A percentile compares a stretch with the other conserved stretches of the same genome.
Conservation (phyloP, 2,888 invertebrate genomes). For the Encarsia formosa region DNA sequence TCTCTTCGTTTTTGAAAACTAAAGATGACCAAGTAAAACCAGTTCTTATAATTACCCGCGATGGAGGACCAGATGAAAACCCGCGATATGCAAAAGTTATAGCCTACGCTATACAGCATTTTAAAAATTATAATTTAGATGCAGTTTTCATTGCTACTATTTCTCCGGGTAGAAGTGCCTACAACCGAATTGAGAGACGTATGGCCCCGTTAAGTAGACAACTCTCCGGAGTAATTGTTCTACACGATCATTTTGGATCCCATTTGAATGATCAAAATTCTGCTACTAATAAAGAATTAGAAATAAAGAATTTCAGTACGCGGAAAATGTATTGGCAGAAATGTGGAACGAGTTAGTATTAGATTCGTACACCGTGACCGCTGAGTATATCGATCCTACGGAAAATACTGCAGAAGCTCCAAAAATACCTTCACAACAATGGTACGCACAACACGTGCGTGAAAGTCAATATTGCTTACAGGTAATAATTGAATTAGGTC, state of each 20-base stretch:
- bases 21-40: slow-evolving; percentile 7
- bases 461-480: slow-evolving; percentile 1
- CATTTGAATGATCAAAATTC: slow-evolving; percentile 36
- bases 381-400: too few relatives aligned
- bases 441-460: neutral
- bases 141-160: slow-evolving; percentile 27
- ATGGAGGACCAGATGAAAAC: slow-evolving; percentile 27
- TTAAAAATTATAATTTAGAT: slow-evolving; percentile 22
- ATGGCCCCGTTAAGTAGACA: slow-evolving; percentile 36
- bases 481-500: too few relatives aligned
- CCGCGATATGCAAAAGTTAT: slow-evolving; percentile 23
- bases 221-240: slow-evolving; percentile 36
- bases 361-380: slow-evolving; percentile 29
- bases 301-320: slow-evolving; percentile 41
- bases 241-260: slow-evolving; percentile 36
- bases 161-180: slow-evolving; percentile 20
- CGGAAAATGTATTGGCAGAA: slow-evolving; percentile 39
- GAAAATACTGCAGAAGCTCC: neutral
- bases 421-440: neutral
- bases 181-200: slow-evolving; percentile 34
- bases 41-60: slow-evolving; percentile 31
- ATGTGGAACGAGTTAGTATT: slow-evolving; percentile 38
- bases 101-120: slow-evolving; percentile 19
- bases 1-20: slow-evolving; percentile 4
- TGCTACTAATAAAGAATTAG: slow-evolving; percentile 35